Evolutionary conservation across 2,888 invertebrate genomes (phyloP).

Genomic region (Acholoe squamosa): DNA sequence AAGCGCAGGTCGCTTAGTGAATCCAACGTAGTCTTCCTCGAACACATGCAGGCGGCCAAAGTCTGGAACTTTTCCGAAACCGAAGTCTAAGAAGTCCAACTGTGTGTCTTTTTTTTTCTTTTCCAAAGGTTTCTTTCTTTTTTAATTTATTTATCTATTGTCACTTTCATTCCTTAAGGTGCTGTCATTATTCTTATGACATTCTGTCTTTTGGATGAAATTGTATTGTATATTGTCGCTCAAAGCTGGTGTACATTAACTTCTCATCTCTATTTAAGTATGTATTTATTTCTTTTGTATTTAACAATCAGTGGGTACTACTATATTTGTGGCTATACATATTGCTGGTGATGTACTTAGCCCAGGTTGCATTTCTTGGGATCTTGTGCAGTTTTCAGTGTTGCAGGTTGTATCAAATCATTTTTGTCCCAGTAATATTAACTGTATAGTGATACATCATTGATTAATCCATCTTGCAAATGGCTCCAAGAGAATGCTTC

Average conservation of each 20-base stretch:
- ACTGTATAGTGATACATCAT: conserved; percentile 8
- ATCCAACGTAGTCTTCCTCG: conserved; percentile 58
- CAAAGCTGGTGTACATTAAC: not conserved
- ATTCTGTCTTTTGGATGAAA: not conserved
- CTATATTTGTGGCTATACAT: conserved; percentile 1
- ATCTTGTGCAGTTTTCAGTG: conserved; percentile 13
- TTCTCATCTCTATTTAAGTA: not conserved
- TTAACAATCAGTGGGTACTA: not conserved
- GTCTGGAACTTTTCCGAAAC: conserved; percentile 52
- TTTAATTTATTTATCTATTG: conserved; percentile 19
- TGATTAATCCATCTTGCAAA: not conserved
- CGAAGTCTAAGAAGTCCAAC: not conserved
- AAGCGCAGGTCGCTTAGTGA: conserved; percentile 61
- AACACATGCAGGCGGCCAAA: conserved; percentile 47
- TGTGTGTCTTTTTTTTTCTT: not conserved
- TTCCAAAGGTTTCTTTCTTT: too few species aligned
- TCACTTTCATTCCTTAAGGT: not conserved
- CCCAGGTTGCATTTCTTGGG: not conserved
- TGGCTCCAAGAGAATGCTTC: conserved; percentile 21
- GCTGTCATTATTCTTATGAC: too few species aligned
- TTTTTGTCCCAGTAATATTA: conserved; percentile 9
- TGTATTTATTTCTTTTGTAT: not conserved
- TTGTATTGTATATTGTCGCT: conserved; percentile 22
- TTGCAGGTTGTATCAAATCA: not conserved
- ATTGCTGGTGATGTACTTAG: not conserved